Conservation (phyloP, 92 coral and sea anemone genomes). For the Palythoa caribaeorum region DNA sequence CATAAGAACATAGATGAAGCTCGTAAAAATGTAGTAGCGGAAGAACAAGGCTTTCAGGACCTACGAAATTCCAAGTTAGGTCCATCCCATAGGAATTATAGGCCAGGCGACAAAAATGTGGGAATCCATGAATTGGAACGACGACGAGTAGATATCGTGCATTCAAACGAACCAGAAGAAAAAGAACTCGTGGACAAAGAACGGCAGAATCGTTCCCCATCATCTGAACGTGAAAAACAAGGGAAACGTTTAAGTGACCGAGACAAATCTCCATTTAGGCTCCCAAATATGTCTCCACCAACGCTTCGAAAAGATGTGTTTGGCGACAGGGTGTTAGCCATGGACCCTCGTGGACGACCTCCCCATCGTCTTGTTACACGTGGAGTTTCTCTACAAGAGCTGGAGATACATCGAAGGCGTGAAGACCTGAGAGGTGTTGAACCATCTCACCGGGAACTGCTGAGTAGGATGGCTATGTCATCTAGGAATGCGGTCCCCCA, state of each 20-base stretch:
- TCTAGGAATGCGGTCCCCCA: slow-evolving; percentile 46
- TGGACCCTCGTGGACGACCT: slow-evolving; percentile 53
- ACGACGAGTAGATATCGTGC: slow-evolving; percentile 68
- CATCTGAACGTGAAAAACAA: slow-evolving; percentile 33
- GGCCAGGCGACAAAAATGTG: slow-evolving; percentile 54
- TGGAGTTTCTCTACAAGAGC: slow-evolving; percentile 73
- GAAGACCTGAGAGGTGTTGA: slow-evolving; percentile 78
- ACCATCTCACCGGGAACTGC: slow-evolving; percentile 87
- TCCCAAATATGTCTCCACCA: slow-evolving; percentile 78
- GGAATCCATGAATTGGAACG: slow-evolving; percentile 71
- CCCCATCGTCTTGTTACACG: slow-evolving; percentile 79
- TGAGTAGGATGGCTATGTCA: slow-evolving; percentile 85
- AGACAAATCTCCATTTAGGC: slow-evolving; percentile 47
- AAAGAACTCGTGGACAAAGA: slow-evolving; percentile 34
- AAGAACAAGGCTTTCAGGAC: slow-evolving; percentile 48
- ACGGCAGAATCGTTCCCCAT: slow-evolving; percentile 32
- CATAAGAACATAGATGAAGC: slow-evolving; percentile 66
- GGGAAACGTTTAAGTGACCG: slow-evolving; percentile 29
- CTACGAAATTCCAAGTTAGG: slow-evolving; percentile 12
- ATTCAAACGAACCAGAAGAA: slow-evolving; percentile 83
- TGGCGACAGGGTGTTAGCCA: slow-evolving; percentile 60
- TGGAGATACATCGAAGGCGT: slow-evolving; percentile 79
- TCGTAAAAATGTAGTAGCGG: slow-evolving; percentile 61
- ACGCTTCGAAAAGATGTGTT: slow-evolving; percentile 70
- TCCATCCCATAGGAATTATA: slow-evolving; percentile 3